Base-by-base conservation (phyloP, 1,140 invertebrate genomes). In the Eumaeus atala region DNA sequence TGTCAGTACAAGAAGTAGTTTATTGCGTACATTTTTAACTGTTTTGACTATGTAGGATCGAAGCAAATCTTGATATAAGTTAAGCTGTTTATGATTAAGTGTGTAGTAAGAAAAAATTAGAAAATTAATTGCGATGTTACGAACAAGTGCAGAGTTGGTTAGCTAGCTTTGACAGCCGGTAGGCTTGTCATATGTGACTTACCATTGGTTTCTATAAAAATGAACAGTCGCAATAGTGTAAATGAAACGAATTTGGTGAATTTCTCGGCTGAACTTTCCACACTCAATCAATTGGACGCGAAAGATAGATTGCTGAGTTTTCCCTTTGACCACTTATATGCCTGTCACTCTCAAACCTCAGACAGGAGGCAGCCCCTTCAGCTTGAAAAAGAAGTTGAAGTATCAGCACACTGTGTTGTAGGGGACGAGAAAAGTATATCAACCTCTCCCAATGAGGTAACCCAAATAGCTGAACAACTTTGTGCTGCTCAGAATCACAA, bases 161-260 rank as follows among this genome's bases (percentile, higher is more conserved):
- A 70, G 66, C 59, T 70, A 74, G 65, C 61, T 76, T 78, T 77
- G 82, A 84, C 79, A 80, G 82, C 80, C 82, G 82, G 75, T 64
- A 60, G 78, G 77, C 78, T 79, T 57, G 75, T 79, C 75, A 66
- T 68, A 66, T 57, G 66, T 70, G 59, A 71, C 59, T 72, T 61
- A 76, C 65, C 14, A 55, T 69, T 72, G 67, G 51, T 74, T 61
- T 60, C 60, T 56, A 70, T 77, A 81, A 85, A 84, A 74, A 85
- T 85, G 82, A 85, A 82, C 73, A 82, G 71, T 84, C 80, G 80
- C 64, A 81, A 68, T 77, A 74, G 74, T 70, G 75, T 76, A 69
- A 79, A 83, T 78, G 73, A 84, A 79, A 74, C 71, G 60, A 84
- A 83, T 76, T 76, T 84, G 72, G 75, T 84, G 70, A 82, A 81